These are phyloP conservation scores for Imbricaverruca yamaguchii DNA, from an alignment of 2,888 invertebrate genomes.

Conservation along the genomic window DNA sequence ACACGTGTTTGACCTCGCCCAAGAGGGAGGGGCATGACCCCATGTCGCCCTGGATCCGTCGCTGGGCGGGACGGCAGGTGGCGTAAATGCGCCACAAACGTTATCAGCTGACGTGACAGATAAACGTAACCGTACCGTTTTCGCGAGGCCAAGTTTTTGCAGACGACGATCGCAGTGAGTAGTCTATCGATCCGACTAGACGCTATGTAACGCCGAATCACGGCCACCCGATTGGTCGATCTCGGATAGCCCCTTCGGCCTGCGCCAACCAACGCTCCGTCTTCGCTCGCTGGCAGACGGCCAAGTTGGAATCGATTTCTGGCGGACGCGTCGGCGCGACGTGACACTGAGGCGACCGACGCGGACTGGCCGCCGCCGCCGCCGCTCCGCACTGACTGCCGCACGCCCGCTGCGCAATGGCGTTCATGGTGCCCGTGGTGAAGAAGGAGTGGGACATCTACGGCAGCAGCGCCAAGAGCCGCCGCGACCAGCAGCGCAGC, in stretches of 20 bases:
- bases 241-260: not conserved
- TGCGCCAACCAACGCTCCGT: not conserved
- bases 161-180: not conserved
- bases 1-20: no score
- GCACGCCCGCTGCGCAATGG: not conserved
- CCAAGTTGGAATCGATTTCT: conserved; percentile 6
- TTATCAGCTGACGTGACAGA: no score
- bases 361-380: not conserved
- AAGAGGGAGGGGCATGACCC: no score
- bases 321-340: not conserved
- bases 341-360: not conserved
- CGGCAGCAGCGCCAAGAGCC: conserved; percentile 13
- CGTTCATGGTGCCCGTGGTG: conserved; percentile 22
- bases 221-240: not conserved
- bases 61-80: no score
- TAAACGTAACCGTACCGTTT: no score
- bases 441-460: conserved; percentile 23
- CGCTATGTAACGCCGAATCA: not conserved
- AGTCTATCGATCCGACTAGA: not conserved
- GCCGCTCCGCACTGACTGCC: not conserved
- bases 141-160: no score
- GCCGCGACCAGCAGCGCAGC: not conserved
- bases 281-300: not conserved
- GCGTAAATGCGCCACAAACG: no score
- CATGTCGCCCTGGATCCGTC: no score